Conservation (phyloP, 2,888 invertebrate species). For the Dioctria linearis region DNA sequence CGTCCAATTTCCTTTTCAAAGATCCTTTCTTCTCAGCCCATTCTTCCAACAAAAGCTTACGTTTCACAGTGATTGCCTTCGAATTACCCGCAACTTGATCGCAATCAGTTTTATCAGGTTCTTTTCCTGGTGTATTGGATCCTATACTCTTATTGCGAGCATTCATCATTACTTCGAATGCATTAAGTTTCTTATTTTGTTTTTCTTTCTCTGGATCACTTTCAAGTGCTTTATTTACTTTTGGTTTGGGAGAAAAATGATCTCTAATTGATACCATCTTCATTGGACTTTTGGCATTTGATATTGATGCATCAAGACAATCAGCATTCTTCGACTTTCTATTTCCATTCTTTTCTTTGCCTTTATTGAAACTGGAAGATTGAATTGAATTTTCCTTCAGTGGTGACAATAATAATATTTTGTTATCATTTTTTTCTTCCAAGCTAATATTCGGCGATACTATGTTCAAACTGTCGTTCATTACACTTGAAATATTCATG, state of each 20-base stretch:
- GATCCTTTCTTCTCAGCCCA: slow-evolving; percentile 80
- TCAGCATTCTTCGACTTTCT: slow-evolving; percentile 61
- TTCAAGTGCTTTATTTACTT: background rate
- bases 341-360: slow-evolving; percentile 63
- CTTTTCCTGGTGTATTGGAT: slow-evolving; percentile 77
- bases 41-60: slow-evolving; percentile 74
- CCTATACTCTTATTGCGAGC: slow-evolving; percentile 78
- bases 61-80: slow-evolving; percentile 70
- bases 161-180: slow-evolving; percentile 79
- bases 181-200: slow-evolving; percentile 69
- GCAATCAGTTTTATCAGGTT: slow-evolving; percentile 65
- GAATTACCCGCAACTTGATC: slow-evolving; percentile 57
- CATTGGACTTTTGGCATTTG: slow-evolving; percentile 61
- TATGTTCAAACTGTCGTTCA: slow-evolving; percentile 55
- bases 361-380: background rate
- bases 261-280: slow-evolving; percentile 62
- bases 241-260: slow-evolving; percentile 62
- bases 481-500: slow-evolving; percentile 55
- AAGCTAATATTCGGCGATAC: slow-evolving; percentile 50
- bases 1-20: slow-evolving; percentile 74
- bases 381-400: slow-evolving; percentile 21
- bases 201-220: background rate
- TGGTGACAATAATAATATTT: background rate
- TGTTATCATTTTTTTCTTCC: background rate
- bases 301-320: slow-evolving; percentile 7